A percentile compares a stretch with the other conserved stretches of the same genome.
Conservation (phyloP, 2,113 vertebrate species). For the Gnathonemus longibarbis region DNA sequence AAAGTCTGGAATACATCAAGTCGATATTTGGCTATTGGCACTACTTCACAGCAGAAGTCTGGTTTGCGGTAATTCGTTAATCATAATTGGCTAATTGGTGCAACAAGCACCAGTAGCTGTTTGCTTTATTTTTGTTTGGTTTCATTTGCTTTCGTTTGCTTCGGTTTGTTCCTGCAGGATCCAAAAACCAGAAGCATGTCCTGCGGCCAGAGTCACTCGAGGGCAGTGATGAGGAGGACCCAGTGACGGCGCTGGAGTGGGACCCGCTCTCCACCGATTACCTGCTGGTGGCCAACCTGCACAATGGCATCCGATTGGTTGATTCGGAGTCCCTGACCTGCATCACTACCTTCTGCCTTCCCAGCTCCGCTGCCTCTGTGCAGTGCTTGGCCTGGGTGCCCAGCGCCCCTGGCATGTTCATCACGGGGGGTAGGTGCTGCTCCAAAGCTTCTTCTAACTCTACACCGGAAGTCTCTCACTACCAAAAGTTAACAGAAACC, state of each 20-base stretch:
- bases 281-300: conserved; percentile 87
- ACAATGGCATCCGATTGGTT: conserved; percentile 82
- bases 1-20: background rate
- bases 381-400: conserved; percentile 94
- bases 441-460: background rate
- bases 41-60: background rate
- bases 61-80: background rate
- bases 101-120: background rate
- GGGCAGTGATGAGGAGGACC: conserved; percentile 92
- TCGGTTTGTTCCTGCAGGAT: conserved; percentile 57
- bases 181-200: conserved; percentile 87
- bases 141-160: background rate
- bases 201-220: conserved; percentile 84
- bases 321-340: conserved; percentile 84
- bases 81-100: background rate
- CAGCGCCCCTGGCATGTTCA: conserved; percentile 95
- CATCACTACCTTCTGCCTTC: conserved; percentile 82
- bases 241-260: conserved; percentile 89
- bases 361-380: conserved; percentile 78
- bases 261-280: conserved; percentile 88
- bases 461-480: background rate
- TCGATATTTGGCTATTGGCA: background rate
- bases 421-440: conserved; percentile 76
- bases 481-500: background rate
- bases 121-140: background rate